A percentile compares a stretch with the other conserved stretches of the same genome.
These are phyloP conservation scores for Lophura nycthemera DNA, from an alignment of 2,113 vertebrate genomes.

Conservation along the genomic window DNA sequence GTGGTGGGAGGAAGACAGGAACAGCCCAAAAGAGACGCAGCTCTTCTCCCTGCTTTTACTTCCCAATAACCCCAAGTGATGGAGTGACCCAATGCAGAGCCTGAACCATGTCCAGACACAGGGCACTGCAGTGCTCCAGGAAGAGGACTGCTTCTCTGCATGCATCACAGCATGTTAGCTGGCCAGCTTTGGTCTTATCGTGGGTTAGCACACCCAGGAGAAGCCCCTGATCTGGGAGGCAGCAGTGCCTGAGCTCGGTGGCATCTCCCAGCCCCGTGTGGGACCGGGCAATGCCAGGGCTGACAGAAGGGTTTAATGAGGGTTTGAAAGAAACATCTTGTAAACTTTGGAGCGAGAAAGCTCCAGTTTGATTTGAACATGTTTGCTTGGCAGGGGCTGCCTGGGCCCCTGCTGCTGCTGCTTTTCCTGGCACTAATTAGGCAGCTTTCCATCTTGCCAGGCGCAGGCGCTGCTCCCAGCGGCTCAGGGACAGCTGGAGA, in stretches of 20 bases:
- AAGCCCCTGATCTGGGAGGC: not conserved
- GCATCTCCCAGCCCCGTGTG: fast-evolving
- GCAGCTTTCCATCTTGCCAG: slow-evolving; percentile 37
- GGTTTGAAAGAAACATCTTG: slow-evolving; percentile 48
- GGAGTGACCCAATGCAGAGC: not conserved
- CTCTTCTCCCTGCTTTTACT: not conserved
- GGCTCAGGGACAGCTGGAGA: not conserved
- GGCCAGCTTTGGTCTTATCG: not conserved
- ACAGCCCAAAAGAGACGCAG: not conserved
- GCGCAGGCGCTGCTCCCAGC: not conserved
- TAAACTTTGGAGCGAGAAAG: slow-evolving; percentile 52
- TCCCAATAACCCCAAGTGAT: not conserved
- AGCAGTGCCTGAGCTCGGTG: fast-evolving
- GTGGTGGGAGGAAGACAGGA: fast-evolving
- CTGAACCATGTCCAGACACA: fast-evolving
- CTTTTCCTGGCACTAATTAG: slow-evolving; percentile 26
- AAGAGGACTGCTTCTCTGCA: not conserved
- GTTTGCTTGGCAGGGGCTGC: slow-evolving; percentile 52
- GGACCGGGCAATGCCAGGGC: fast-evolving
- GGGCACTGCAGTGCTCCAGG: not conserved
- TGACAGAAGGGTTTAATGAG: slow-evolving; percentile 19
- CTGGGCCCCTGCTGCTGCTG: slow-evolving; percentile 33
- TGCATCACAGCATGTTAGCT: not conserved
- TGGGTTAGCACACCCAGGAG: not conserved
- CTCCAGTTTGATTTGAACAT: slow-evolving; percentile 38